Evolutionary conservation across 2,113 vertebrate species (phyloP).

Genomic region (Hemiscyllium ocellatum): DNA sequence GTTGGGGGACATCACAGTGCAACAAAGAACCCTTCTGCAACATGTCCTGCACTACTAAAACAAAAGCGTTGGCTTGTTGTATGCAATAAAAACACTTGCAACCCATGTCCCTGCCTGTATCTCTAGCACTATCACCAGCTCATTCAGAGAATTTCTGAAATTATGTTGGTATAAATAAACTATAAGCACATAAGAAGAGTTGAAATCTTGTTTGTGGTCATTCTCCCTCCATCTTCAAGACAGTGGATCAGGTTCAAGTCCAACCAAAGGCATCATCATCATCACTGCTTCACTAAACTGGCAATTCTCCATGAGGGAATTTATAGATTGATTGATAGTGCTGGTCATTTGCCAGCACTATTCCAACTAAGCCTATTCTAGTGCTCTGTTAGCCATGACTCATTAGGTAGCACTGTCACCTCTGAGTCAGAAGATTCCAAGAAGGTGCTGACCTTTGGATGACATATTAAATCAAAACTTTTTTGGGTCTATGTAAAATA

Average conservation of each 20-base stretch:
- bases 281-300: not conserved
- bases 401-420: too few relatives aligned
- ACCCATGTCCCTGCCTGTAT: not conserved
- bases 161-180: not conserved
- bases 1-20: not conserved
- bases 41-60: not conserved
- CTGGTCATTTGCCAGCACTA: not conserved
- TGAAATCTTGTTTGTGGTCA: not conserved
- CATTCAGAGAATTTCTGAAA: not conserved
- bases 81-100: not conserved
- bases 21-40: too few relatives aligned
- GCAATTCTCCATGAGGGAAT: not conserved
- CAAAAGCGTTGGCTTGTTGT: not conserved
- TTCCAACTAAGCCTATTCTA: not conserved
- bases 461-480: not conserved
- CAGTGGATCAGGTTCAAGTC: not conserved
- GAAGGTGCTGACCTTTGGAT: not conserved
- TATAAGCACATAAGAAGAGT: not conserved
- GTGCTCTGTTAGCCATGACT: too few relatives aligned
- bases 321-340: not conserved
- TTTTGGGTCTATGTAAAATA: not conserved
- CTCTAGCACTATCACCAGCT: not conserved
- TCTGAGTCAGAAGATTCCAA: not conserved
- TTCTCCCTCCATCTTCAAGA: not conserved
- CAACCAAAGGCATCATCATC: not conserved